phyloP scores from a whole-genome alignment of 2,888 invertebrate species.

The Caenorhabditis drosophilae region DNA sequence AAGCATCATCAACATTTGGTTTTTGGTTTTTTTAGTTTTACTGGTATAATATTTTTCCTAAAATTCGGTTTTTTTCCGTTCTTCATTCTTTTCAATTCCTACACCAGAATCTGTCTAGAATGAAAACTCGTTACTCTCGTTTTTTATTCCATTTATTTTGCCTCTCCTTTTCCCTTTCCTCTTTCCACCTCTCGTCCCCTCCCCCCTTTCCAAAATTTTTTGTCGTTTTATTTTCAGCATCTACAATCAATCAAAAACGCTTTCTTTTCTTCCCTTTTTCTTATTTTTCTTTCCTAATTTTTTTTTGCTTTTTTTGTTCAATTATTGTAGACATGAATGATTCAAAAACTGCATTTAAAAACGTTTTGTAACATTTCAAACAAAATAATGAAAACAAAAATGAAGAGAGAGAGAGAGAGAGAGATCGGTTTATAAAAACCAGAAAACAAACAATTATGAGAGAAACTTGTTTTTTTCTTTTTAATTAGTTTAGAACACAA shows the following conservation, averaged over 20 bases:
- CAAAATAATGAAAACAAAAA: neutral
- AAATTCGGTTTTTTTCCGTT: neutral
- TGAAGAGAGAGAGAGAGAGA: neutral
- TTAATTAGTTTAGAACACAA: slow-evolving; percentile 24
- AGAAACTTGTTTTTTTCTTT: too few species aligned
- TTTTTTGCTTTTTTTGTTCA: slow-evolving; percentile 8
- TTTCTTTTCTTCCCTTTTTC: slow-evolving; percentile 2
- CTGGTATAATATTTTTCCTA: slow-evolving; percentile 32
- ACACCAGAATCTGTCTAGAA: too few species aligned
- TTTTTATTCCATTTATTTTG: neutral
- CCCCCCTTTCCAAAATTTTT: neutral
- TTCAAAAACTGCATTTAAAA: slow-evolving; percentile 17
- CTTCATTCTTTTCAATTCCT: too few species aligned
- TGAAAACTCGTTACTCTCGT: too few species aligned
- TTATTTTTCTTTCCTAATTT: neutral
- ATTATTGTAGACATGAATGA: slow-evolving; percentile 35
- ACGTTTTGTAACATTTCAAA: neutral
- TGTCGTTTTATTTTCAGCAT: neutral
- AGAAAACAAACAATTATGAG: slow-evolving; percentile 5
- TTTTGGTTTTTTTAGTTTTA: slow-evolving; percentile 34
- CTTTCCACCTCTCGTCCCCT: neutral
- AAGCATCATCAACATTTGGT: neutral
- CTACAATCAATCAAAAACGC: slow-evolving; percentile 11
- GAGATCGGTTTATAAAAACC: neutral
- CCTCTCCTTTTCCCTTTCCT: neutral